Evolutionary conservation across 2,888 invertebrate species (phyloP).

Genomic region (Lycia hirtaria): DNA sequence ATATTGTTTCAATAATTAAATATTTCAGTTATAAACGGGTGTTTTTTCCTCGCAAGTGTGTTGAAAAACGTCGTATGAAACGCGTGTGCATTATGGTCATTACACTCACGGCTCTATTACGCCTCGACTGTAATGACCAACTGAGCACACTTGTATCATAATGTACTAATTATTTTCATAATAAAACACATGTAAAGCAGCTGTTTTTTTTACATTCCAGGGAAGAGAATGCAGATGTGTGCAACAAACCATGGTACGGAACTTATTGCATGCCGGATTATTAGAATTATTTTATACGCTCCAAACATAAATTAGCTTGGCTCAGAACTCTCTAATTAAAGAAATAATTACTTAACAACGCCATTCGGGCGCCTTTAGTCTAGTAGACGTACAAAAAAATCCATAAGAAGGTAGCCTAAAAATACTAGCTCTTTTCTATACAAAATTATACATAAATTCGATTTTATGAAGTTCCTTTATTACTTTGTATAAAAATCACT

Average conservation of each 20-base stretch:
- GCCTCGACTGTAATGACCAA: too few relatives aligned
- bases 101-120: too few relatives aligned
- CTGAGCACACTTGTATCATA: background rate
- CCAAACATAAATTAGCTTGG: slow-evolving; percentile 62
- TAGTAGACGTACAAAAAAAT: slow-evolving; percentile 33
- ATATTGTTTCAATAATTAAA: too few relatives aligned
- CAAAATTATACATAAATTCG: slow-evolving; percentile 28
- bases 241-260: slow-evolving; percentile 77
- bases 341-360: slow-evolving; percentile 44
- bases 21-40: too few relatives aligned
- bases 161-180: background rate
- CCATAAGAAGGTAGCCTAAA: slow-evolving; percentile 31
- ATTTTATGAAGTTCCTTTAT: slow-evolving; percentile 31
- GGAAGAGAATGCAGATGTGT: slow-evolving; percentile 75
- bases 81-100: too few relatives aligned
- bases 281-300: slow-evolving; percentile 73
- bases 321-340: slow-evolving; percentile 50
- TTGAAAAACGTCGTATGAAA: too few relatives aligned
- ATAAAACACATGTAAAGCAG: background rate
- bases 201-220: slow-evolving; percentile 42
- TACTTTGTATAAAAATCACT: slow-evolving; percentile 31
- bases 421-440: slow-evolving; percentile 26
- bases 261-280: slow-evolving; percentile 76
- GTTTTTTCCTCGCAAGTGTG: too few relatives aligned
- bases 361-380: slow-evolving; percentile 51